A percentile compares a stretch with the other conserved stretches of the same genome.
phyloP scores from a whole-genome alignment of 2,888 invertebrate genomes.

The Epinotia bilunana region DNA sequence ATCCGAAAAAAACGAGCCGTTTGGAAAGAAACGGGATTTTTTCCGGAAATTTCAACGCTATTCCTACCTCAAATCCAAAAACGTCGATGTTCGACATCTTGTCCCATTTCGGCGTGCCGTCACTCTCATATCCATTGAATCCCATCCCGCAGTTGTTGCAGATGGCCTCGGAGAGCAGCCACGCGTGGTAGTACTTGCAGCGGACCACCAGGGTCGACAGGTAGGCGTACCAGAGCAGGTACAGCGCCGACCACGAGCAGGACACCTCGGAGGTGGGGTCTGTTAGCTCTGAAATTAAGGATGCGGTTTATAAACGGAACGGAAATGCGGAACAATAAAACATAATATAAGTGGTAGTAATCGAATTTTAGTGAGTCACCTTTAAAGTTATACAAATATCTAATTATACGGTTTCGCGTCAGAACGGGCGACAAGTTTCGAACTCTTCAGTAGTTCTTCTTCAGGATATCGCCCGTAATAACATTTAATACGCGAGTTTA shows the following conservation, averaged over 20 bases:
- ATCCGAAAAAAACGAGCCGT: too few species aligned
- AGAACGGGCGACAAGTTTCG: too few species aligned
- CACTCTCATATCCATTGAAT: slow-evolving; percentile 91
- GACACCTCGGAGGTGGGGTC: slow-evolving; percentile 79
- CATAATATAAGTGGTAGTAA: too few species aligned
- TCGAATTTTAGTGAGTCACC: too few species aligned
- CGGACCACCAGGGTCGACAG: slow-evolving; percentile 92
- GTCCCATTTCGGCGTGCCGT: slow-evolving; percentile 94
- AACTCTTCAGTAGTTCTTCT: too few species aligned
- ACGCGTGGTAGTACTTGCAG: slow-evolving; percentile 98
- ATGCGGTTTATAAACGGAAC: not conserved
- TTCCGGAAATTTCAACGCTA: too few species aligned
- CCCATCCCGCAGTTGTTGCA: slow-evolving; percentile 98
- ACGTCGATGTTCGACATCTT: slow-evolving; percentile 96
- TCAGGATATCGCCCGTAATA: too few species aligned
- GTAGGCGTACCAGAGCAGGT: slow-evolving; percentile 87
- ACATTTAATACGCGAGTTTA: too few species aligned
- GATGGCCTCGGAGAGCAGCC: slow-evolving; percentile 97
- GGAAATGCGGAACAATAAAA: too few species aligned
- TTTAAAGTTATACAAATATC: too few species aligned
- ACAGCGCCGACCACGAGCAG: slow-evolving; percentile 77
- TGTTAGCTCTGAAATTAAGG: slow-evolving; percentile 62
- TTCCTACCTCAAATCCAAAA: slow-evolving; percentile 91
- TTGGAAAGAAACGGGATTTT: too few species aligned
- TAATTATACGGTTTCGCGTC: too few species aligned